Evolutionary conservation across 1,140 invertebrate genomes (phyloP), one percentile per base, ranked within the genome.

Genomic region (Diorhabda sublineata): DNA sequence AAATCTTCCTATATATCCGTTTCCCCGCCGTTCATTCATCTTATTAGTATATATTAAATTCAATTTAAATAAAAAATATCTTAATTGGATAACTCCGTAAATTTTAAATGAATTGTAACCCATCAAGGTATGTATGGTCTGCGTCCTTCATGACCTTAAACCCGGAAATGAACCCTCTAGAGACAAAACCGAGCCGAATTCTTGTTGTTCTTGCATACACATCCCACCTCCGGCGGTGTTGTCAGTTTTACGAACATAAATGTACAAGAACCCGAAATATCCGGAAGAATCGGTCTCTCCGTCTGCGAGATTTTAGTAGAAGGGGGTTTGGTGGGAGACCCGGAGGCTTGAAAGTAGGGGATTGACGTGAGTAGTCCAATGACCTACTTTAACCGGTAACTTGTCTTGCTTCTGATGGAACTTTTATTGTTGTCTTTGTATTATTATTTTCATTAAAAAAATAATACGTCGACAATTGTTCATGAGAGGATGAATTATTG

Each of bases 161-260:
- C 47, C 47, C 47, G 47, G 47, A 52, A 52, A 52, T n/a, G 47
- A 52, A 8, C 6, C 47, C 47, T n/a, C 6, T 52, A 52, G 47
- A 52, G 47, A 52, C 47, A 52, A n/a, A 52, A 52, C 47, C 47
- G n/a, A 52, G n/a, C 47, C 47, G 47, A 52, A 52, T 52, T 52
- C 47, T 52, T n/a, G 47, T 52, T 52, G 47, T n/a, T 52, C 47
- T n/a, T 52, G 47, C 47, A 52, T 26, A 3, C 47, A 52, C 47
- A 52, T 52, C 47, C 47, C 47, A 52, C 47, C 47, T 52, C n/a
- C 2, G 6, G 47, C 47, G 47, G 6, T 4, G 47, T 52, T 52
- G 47, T 3, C 47, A n/a, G 6, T 52, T 52, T n/a, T 52, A 52
- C 47, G 45, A 26, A 26, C 26, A 26, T 26, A 26, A 26, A 26